Conservation (phyloP, 2,113 vertebrate species). For the Amazona guildingii region DNA sequence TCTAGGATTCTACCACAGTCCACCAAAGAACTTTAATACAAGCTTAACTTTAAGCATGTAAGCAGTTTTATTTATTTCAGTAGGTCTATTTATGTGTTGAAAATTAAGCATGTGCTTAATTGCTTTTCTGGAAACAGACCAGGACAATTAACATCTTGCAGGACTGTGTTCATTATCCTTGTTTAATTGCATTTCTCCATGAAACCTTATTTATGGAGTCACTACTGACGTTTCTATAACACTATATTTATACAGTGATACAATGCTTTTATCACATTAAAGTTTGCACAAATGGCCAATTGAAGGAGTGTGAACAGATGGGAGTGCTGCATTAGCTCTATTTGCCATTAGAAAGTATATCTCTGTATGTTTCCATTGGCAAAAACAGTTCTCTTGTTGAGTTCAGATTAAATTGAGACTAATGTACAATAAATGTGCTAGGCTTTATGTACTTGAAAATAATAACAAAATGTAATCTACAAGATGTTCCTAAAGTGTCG, state of each 20-base stretch:
- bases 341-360: constrained; percentile 63
- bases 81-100: constrained; percentile 27
- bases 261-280: constrained; percentile 71
- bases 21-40: neutral
- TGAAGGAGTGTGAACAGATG: constrained; percentile 69
- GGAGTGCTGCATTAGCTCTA: constrained; percentile 68
- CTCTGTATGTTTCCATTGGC: constrained; percentile 41
- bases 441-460: constrained; percentile 34
- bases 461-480: constrained; percentile 20
- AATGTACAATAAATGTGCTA: constrained; percentile 12
- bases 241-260: constrained; percentile 67
- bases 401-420: constrained; percentile 29
- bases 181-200: constrained; percentile 55
- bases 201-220: constrained; percentile 55
- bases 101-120: constrained; percentile 60
- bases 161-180: constrained; percentile 35
- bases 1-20: neutral
- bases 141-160: constrained; percentile 38
- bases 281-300: constrained; percentile 65
- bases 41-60: constrained; percentile 23
- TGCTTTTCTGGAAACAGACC: constrained; percentile 48
- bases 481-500: neutral
- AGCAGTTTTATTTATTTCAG: constrained; percentile 23
- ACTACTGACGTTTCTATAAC: constrained; percentile 53
- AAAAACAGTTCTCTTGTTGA: constrained; percentile 50